Evolutionary conservation across 2,888 invertebrate genomes (phyloP).

Genomic region (Thymelicus sylvestris): DNA sequence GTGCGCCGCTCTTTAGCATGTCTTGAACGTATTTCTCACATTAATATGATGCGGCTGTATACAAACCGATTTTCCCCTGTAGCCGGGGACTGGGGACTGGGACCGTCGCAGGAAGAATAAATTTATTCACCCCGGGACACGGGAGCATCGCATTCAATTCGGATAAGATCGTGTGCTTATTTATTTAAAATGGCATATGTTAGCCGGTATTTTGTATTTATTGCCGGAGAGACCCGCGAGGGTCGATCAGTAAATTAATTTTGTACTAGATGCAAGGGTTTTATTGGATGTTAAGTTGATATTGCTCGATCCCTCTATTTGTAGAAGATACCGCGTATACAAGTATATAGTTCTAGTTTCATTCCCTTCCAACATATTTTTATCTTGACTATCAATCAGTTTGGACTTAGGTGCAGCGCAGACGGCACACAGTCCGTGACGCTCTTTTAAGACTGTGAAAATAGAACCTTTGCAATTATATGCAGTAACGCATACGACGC

Average conservation of each 20-base stretch:
- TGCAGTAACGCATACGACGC: too few species aligned
- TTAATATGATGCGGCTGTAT: background rate
- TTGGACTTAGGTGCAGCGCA: too few species aligned
- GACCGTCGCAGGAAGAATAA: background rate
- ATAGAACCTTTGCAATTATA: too few species aligned
- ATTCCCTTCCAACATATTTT: too few species aligned
- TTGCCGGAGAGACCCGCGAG: background rate
- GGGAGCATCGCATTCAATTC: conserved; percentile 5
- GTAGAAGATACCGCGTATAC: too few species aligned
- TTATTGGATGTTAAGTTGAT: background rate
- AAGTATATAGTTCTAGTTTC: too few species aligned
- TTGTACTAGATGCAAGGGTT: background rate
- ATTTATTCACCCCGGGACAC: conserved; percentile 5
- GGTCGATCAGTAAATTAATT: conserved; percentile 8
- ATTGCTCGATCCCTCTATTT: background rate
- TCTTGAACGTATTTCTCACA: background rate
- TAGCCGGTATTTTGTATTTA: conserved; percentile 21
- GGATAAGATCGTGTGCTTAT: conserved; percentile 4
- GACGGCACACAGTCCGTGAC: too few species aligned
- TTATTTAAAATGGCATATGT: conserved; percentile 27
- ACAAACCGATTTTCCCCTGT: background rate
- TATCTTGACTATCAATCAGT: too few species aligned
- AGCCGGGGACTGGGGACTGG: background rate
- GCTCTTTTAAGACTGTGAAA: too few species aligned
- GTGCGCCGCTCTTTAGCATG: too few species aligned